Percentiles rank a stretch among this genome's conserved stretches.
These are phyloP conservation scores for Aporophyla lueneburgensis DNA, from an alignment of 2,888 invertebrate species.

Conservation along the genomic window DNA sequence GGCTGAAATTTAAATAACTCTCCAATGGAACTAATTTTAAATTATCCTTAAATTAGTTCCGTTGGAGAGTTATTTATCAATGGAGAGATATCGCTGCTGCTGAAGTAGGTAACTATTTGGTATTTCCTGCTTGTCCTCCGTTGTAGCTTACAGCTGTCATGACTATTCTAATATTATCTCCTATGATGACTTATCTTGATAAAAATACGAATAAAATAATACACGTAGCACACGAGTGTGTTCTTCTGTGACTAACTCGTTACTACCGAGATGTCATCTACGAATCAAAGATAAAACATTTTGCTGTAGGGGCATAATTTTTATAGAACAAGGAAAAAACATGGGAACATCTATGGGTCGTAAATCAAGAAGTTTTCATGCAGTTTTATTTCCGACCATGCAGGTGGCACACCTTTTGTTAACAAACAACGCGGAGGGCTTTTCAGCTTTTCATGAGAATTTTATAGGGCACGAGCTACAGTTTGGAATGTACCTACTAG, in stretches of 20 bases:
- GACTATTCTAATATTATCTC: constrained; percentile 30
- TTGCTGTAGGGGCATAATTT: not conserved
- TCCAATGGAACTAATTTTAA: too few relatives aligned
- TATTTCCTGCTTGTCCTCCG: constrained; percentile 17
- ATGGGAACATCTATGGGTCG: not conserved
- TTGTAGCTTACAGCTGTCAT: constrained; percentile 35
- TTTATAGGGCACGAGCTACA: constrained; percentile 6
- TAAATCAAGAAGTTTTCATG: constrained; percentile 16
- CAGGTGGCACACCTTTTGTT: constrained; percentile 21
- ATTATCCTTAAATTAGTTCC: not conserved
- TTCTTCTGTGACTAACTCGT: not conserved
- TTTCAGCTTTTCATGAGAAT: constrained; percentile 9
- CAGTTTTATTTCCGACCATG: constrained; percentile 17
- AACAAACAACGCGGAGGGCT: constrained; percentile 7
- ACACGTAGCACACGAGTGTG: constrained; percentile 7
- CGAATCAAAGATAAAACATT: constrained; percentile 4
- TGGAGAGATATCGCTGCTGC: constrained; percentile 1
- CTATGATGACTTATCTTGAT: constrained; percentile 18
- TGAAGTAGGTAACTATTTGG: not conserved
- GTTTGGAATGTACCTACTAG: not conserved
- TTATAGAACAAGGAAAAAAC: not conserved
- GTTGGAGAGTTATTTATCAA: not conserved
- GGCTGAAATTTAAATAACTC: too few relatives aligned
- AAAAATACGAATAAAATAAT: constrained; percentile 32
- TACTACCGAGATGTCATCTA: not conserved